A percentile compares a stretch with the other conserved stretches of the same genome.
Conservation (phyloP, 2,113 vertebrate genomes). For the Alectura lathami region DNA sequence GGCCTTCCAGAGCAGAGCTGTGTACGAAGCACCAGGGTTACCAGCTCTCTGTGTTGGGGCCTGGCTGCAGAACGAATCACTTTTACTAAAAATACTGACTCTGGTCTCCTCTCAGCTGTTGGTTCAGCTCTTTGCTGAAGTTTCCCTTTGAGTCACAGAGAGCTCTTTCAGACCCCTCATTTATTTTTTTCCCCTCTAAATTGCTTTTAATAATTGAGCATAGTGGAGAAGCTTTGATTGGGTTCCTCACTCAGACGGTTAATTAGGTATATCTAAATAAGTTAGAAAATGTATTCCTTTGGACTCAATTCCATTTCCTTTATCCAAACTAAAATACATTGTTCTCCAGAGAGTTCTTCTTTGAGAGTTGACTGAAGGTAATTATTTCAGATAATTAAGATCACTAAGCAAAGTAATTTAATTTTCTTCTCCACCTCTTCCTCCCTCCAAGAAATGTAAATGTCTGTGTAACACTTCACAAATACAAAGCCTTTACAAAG, state of each 20-base stretch:
- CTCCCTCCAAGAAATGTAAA: slow-evolving; percentile 70
- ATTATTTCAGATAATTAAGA: slow-evolving; percentile 84
- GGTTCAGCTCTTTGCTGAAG: not conserved
- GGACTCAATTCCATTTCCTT: slow-evolving; percentile 46
- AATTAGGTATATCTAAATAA: slow-evolving; percentile 77
- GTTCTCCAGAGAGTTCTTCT: slow-evolving; percentile 72
- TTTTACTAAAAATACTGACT: not conserved
- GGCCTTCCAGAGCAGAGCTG: not conserved
- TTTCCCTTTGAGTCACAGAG: not conserved
- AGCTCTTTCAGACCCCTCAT: not conserved
- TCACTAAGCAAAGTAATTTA: slow-evolving; percentile 77
- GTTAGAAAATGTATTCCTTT: slow-evolving; percentile 66
- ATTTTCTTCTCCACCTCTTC: slow-evolving; percentile 64
- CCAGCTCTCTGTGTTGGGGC: not conserved
- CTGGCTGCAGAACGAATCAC: not conserved
- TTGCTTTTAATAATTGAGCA: slow-evolving; percentile 72
- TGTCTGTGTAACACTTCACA: slow-evolving; percentile 54
- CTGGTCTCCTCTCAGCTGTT: not conserved
- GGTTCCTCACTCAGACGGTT: slow-evolving; percentile 73
- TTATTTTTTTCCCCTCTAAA: slow-evolving; percentile 1
- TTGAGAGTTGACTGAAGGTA: slow-evolving; percentile 76
- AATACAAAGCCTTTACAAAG: slow-evolving; percentile 70
- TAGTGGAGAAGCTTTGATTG: slow-evolving; percentile 66
- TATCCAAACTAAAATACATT: slow-evolving; percentile 62
- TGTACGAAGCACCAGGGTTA: not conserved